Evolutionary conservation across 2,113 vertebrate genomes (phyloP).

Genomic region (Callionymus lyra): DNA sequence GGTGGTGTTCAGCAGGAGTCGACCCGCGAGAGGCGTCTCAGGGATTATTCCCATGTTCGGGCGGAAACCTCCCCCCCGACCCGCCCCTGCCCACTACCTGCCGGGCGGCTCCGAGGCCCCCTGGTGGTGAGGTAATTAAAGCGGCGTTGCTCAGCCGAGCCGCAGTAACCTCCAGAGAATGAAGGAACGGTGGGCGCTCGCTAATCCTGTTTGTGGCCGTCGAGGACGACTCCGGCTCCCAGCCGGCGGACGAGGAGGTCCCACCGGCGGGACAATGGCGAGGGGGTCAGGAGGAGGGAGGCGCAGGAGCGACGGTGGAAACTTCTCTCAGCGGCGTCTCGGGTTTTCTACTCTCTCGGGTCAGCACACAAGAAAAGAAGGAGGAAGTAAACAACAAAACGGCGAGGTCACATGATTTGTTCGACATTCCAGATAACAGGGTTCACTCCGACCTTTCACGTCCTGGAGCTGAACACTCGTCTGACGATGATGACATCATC

Average conservation of each 20-base stretch:
- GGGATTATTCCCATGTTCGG: slow-evolving; percentile 57
- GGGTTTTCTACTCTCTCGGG: slow-evolving; percentile 37
- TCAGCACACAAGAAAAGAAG: slow-evolving; percentile 22
- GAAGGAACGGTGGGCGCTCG: slow-evolving; percentile 53
- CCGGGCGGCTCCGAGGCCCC: slow-evolving; percentile 52
- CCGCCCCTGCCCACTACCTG: too few relatives aligned
- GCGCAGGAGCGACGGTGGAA: slow-evolving; percentile 32
- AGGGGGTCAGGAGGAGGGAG: slow-evolving; percentile 27
- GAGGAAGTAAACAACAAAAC: not conserved
- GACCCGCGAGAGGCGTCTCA: slow-evolving; percentile 33
- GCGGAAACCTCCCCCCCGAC: slow-evolving; percentile 29
- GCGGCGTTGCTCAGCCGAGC: slow-evolving; percentile 57
- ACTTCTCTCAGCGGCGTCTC: slow-evolving; percentile 46
- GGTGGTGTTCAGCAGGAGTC: slow-evolving; percentile 25
- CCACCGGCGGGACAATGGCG: slow-evolving; percentile 51
- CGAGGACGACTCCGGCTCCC: slow-evolving; percentile 41
- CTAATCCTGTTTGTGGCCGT: slow-evolving; percentile 72
- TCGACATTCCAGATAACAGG: too few relatives aligned
- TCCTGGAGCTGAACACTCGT: too few relatives aligned
- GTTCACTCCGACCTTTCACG: too few relatives aligned
- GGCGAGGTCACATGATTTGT: too few relatives aligned
- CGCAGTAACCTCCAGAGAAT: slow-evolving; percentile 63
- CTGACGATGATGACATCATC: too few relatives aligned
- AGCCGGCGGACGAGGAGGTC: slow-evolving; percentile 57
- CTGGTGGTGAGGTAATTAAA: slow-evolving; percentile 75